Base-by-base conservation (phyloP, 2,888 invertebrate species). In the Frankliniella fusca region DNA sequence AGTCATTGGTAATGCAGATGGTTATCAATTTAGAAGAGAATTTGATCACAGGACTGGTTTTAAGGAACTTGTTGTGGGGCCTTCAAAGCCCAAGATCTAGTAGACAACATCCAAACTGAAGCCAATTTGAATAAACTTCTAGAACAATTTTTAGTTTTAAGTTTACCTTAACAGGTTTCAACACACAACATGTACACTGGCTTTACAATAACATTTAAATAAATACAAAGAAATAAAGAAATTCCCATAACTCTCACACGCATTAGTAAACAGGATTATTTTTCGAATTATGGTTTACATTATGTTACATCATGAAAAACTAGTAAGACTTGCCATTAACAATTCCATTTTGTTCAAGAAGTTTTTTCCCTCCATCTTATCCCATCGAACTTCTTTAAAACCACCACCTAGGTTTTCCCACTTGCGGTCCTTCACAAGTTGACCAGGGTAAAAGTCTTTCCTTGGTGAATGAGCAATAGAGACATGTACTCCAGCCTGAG, bases 281-380 rank as follows among this genome's bases (percentile, higher is more conserved):
- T 76, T 27, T 27, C 23, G 10, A 76, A 27, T 23, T 27, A 11
- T 76, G 27, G 10, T 23, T 27, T 3, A 80, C 54, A 83, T 50
- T 83, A 27, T 23, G 0, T 12, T 27, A 76, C 82, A 84, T 83
- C 84, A 84, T 15, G 93, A 93, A 84, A 93, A 93, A 86, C 94
- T 94, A 84, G 94, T 94, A 20, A 94, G 89, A 86, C 94, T 94
- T 82, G 97, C 97, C 97, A 98, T 97, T 9, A 98, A 91, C 85
- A 97, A 91, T 89, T 98, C 98, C 94, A 98, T 96, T 90, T 98
- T 98, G 87, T 97, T 97, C 10, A 97, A 90, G 88, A 98, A 97
- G 89, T 97, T 98, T 87, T 95, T 95, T 81, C 98, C 98, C 88
- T 98, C 97, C 93, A 98, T 95, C 88, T 96, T 96, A 84, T 97